Percentiles rank a stretch among this genome's conserved stretches.
Conservation (phyloP, 2,113 vertebrate species). For the Pitta sordida region DNA sequence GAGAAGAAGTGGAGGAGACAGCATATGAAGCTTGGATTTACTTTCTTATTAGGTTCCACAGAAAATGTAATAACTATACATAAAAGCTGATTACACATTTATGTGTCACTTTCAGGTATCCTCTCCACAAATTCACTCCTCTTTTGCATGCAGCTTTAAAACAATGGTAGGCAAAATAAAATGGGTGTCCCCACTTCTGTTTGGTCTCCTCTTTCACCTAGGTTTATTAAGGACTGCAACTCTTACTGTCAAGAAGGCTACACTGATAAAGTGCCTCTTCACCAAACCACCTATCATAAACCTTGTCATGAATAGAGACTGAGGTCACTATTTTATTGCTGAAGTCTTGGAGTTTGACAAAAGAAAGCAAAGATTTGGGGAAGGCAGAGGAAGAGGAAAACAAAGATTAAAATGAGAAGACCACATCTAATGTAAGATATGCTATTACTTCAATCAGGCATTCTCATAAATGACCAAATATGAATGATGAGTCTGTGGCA, state of each 20-base stretch:
- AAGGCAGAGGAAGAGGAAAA: background rate
- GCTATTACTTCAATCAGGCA: background rate
- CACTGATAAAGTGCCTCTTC: background rate
- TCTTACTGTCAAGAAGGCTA: background rate
- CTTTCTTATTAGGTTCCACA: background rate
- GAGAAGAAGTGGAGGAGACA: background rate
- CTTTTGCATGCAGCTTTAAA: background rate
- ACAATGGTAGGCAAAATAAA: background rate
- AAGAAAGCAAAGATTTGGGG: background rate
- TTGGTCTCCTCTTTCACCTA: background rate
- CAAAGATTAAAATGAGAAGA: background rate
- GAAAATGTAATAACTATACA: background rate
- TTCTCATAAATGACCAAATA: slow-evolving; percentile 2
- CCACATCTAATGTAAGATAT: background rate
- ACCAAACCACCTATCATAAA: background rate
- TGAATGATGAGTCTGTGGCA: background rate
- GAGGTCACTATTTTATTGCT: background rate
- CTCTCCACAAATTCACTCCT: background rate
- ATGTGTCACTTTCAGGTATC: background rate
- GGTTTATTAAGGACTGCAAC: background rate
- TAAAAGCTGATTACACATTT: background rate
- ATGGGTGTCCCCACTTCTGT: background rate
- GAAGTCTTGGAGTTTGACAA: background rate
- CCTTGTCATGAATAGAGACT: background rate
- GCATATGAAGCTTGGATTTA: background rate